Base-by-base conservation (phyloP, 2,888 invertebrate genomes). In the Acleris sparsana region DNA sequence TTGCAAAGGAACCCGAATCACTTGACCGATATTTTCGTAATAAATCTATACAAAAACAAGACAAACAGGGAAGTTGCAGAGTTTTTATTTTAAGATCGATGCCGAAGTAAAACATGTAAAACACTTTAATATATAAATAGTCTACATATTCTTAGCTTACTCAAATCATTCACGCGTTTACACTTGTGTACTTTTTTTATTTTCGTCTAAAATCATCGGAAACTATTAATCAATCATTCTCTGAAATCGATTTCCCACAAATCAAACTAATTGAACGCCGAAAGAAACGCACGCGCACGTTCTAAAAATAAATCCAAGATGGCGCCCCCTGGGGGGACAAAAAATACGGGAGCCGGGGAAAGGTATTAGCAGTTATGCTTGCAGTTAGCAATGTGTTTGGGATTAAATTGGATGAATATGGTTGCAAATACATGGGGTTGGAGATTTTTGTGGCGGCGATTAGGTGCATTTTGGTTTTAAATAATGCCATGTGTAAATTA, bases 241-340 rank as follows among this genome's bases (percentile, higher is more conserved):
- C 62, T 80, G 78, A 81, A 84, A 83, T 83, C 80, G 80, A 83
- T 84, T 84, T 78, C 77, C 76, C 78, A 84, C 83, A 88, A 86
- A 89, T 89, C 86, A 88, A 87, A 87, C 84, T 89, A 88, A 86
- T 86, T 88, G 89, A 89, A 87, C 74, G 80, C 57, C 25, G 39
- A 60, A 67, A 71, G 71, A 52, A 58, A 59, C 83, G 81, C 87
- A 80, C 83, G 85, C 82, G 82, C 76, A 68, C 63, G 72, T 72
- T n/a, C 84, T 86, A 86, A 78, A 86, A 87, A 86, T 88, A 87
- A 78, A 83, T 73, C 39, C 76, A 85, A 85, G 72, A 86, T 83
- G 85, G 84, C 80, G 69, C 79, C 83, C 84, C 85, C 79, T 80
- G 79, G 64, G 70, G 69, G 71, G 71, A 80, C 77, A 83, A 84